Evolutionary conservation across 2,113 vertebrate genomes (phyloP).

Genomic region (Brienomyrus longianalis): DNA sequence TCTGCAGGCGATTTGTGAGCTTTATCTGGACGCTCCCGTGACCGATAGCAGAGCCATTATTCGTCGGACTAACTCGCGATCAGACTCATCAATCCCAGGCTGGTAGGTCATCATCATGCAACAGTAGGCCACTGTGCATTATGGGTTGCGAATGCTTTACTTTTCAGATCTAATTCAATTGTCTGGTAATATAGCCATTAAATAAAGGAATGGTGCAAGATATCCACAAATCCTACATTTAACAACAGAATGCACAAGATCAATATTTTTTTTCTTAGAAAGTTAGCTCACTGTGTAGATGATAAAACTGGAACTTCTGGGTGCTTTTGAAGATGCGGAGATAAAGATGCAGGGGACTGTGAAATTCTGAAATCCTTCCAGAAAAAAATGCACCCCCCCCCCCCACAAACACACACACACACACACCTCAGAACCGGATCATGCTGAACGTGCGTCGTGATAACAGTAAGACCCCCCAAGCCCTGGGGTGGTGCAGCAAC

Average conservation of each 20-base stretch:
- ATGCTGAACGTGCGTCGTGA: background rate
- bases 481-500: slow-evolving; percentile 30
- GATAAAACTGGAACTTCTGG: background rate
- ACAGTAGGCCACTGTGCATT: background rate
- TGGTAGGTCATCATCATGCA: slow-evolving; percentile 14
- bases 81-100: background rate
- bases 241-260: background rate
- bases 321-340: background rate
- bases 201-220: background rate
- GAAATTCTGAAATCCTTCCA: background rate
- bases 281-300: background rate
- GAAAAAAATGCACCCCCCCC: background rate
- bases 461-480: slow-evolving; percentile 40
- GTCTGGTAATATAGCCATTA: background rate
- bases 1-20: background rate
- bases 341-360: background rate
- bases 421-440: background rate
- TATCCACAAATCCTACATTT: background rate
- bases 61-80: background rate
- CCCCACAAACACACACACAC: background rate
- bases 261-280: background rate
- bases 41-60: slow-evolving; percentile 4
- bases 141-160: background rate
- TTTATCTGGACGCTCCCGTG: background rate
- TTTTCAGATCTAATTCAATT: background rate